Evolutionary conservation across 2,797 vertebrate species (phyloP), one percentile per base, ranked within the genome.

Genomic region (Vireo griseus): DNA sequence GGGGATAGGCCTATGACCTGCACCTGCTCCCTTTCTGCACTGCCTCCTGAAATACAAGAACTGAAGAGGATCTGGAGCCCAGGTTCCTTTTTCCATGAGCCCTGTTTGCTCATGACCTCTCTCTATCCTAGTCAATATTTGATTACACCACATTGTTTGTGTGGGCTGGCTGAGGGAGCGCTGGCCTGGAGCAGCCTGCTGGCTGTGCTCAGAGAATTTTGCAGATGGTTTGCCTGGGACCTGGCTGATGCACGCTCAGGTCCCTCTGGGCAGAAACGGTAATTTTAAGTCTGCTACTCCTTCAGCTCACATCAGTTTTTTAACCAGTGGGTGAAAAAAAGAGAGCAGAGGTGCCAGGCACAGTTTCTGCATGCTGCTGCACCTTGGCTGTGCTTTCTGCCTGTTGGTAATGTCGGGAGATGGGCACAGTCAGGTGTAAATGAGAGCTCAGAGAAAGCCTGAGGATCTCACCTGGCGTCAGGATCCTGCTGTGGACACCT

Each of bases 11-110:
- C 26, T 52, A 15, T 68, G 61, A 47, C 11, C 12, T 48, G 5
- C 31, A 47, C 2, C 3, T 0, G 0, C 4, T 57, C 15, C 24
- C 13, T 4, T 26, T 86, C 12, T 33, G 3, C 21, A 7, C 21
- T 42, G 25, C 16, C 11, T 78, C 28, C 40, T 62, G 22, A 78
- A 86, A 40, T 42, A 48, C 4, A 54, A 58, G 29, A 63, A 16
- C 21, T 26, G 19, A 37, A 29, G 10, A 47, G 25, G 44, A 48
- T 33, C 16, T 40, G 61, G 25, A 73, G 21, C 5, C 12, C 10
- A 37, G 16, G 15, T 59, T 15, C 12, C 22, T 59, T 86, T 78
- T 80, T 10, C 6, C 50, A 16, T 0, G 0, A 69, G 26, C 16
- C 2, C 16, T 22, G 5, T 54, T 59, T 68, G 20, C 22, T 86